Evolutionary conservation across 2,888 invertebrate genomes (phyloP).

Genomic region (Drosophila lacicola): DNA sequence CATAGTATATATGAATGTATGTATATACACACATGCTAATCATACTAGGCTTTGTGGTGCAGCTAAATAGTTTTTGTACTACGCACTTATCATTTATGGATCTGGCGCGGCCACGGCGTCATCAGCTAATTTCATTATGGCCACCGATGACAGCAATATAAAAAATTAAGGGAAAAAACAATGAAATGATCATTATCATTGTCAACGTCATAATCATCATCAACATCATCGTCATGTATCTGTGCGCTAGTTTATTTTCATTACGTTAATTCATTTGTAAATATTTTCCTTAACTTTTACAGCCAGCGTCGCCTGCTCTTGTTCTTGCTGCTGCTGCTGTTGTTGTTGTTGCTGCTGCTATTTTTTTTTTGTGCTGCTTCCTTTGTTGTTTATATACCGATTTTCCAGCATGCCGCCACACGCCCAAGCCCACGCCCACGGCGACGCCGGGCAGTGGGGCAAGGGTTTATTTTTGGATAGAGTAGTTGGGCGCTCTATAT

Average conservation of each 20-base stretch:
- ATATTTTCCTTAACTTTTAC: conserved; percentile 76
- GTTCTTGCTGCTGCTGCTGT: conserved; percentile 22
- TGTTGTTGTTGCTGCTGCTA: conserved; percentile 16
- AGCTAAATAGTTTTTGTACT: conserved; percentile 50
- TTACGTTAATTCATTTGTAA: conserved; percentile 80
- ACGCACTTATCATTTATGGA: conserved; percentile 55
- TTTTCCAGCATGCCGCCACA: conserved; percentile 53
- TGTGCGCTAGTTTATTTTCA: conserved; percentile 72
- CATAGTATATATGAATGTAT: neutral
- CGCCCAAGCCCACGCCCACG: neutral
- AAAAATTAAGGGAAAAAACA: conserved; percentile 5
- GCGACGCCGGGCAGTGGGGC: conserved; percentile 8
- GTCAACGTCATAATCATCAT: conserved; percentile 18
- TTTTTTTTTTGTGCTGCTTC: conserved; percentile 25
- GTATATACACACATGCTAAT: neutral
- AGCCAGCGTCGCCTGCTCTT: conserved; percentile 45
- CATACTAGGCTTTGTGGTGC: conserved; percentile 9
- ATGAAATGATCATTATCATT: conserved; percentile 14
- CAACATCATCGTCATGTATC: conserved; percentile 43
- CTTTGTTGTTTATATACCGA: conserved; percentile 67
- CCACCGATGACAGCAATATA: conserved; percentile 5
- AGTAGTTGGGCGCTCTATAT: conserved; percentile 50
- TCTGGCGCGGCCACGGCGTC: conserved; percentile 50
- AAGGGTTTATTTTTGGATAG: conserved; percentile 30
- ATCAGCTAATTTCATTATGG: conserved; percentile 34